These are phyloP conservation scores for Neodon shergylaensis DNA, from an alignment of 2,113 vertebrate genomes.

Conservation along the genomic window DNA sequence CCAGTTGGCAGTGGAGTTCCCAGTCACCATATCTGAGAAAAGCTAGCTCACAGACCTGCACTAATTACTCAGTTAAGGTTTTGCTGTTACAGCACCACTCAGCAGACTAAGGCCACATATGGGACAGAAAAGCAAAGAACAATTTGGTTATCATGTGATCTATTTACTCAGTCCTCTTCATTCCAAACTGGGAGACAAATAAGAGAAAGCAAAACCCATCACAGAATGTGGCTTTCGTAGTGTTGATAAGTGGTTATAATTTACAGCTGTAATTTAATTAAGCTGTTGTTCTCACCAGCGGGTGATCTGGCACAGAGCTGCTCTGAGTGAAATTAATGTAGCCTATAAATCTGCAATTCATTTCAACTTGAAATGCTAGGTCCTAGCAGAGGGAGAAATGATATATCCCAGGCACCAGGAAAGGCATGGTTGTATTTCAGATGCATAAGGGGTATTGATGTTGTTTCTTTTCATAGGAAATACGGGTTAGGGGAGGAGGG, in stretches of 20 bases:
- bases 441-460: not conserved
- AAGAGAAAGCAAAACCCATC: slow-evolving; percentile 2
- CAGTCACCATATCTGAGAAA: not conserved
- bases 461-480: not conserved
- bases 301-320: not conserved
- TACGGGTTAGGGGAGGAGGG: too few relatives aligned
- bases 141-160: not conserved
- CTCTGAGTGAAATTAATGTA: not conserved
- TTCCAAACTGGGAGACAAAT: not conserved
- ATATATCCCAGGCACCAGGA: not conserved
- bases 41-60: not conserved
- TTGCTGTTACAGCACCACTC: too few relatives aligned
- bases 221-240: not conserved
- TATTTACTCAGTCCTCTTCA: not conserved
- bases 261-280: slow-evolving; percentile 51
- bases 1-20: not conserved
- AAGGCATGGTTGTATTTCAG: not conserved
- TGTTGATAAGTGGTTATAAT: not conserved
- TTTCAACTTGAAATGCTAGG: not conserved
- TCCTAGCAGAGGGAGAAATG: not conserved
- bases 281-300: slow-evolving; percentile 5
- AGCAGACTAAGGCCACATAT: too few relatives aligned
- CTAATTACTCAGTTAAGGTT: not conserved
- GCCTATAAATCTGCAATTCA: not conserved
- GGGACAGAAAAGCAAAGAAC: not conserved